Evolutionary conservation across 2,113 vertebrate species (phyloP).

Genomic region (Pontoporia blainvillei): DNA sequence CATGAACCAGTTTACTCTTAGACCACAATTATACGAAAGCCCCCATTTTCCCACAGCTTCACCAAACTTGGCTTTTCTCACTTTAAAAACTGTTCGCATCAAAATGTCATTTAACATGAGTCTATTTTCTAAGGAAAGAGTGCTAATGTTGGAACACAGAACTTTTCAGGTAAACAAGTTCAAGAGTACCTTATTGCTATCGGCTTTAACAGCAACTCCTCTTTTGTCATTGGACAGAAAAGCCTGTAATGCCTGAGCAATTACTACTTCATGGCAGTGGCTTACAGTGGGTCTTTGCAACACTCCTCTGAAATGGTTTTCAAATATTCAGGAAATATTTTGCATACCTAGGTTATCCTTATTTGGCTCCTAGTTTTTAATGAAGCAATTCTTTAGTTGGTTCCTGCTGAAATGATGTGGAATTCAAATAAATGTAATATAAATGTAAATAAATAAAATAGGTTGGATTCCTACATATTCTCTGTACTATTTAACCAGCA

Average conservation of each 20-base stretch:
- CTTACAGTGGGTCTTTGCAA: not conserved
- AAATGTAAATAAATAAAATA: not conserved
- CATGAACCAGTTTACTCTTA: not conserved
- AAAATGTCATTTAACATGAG: not conserved
- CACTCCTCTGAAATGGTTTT: not conserved
- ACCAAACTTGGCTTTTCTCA: not conserved
- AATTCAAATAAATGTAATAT: constrained; percentile 5
- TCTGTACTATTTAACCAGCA: not conserved
- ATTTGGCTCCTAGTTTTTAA: not conserved
- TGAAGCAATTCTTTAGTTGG: not conserved
- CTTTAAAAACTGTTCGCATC: not conserved
- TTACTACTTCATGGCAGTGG: not conserved
- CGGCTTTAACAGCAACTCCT: not conserved
- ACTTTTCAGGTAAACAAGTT: not conserved
- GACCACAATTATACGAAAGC: not conserved
- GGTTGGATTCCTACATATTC: not conserved
- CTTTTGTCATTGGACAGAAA: not conserved
- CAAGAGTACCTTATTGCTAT: not conserved
- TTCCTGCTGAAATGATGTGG: not conserved
- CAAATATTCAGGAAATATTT: constrained; percentile 6
- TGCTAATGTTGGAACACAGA: not conserved
- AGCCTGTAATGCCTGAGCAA: not conserved
- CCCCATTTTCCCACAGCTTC: not conserved
- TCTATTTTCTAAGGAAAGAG: not conserved
- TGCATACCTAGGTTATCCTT: not conserved